Evolutionary conservation across 2,113 vertebrate genomes (phyloP), one percentile per base, ranked within the genome.

Genomic region (Vidua chalybeata): DNA sequence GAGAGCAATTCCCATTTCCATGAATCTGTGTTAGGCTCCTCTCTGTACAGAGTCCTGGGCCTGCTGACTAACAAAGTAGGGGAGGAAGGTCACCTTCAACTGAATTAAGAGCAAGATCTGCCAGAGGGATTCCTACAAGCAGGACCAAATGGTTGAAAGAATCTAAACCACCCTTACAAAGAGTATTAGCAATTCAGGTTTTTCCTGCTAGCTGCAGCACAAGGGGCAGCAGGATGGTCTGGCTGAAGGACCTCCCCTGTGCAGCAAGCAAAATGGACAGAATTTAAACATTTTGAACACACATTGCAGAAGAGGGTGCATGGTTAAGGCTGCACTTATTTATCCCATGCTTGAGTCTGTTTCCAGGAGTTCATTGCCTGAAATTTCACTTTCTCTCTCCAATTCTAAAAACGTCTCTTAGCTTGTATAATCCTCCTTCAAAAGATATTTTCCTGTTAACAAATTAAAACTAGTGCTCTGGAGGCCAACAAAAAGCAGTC

Each of bases 401-500:
- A 43, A 46, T 72, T 87, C 67, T 93, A 76, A 88, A 96, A 91
- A 74, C 37, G 56, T 89, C 61, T 78, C 86, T 93, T 84, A 91
- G 52, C 73, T 89, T 90, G 49, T 81, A 78, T 92, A 92, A 94
- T 87, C 80, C 63, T 84, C 66, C 69, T 87, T 95, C 80, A 78
- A 59, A 74, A 88, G 68, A 43, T 71, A 68, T 90, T 87, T 78
- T 94, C 82, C 82, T 91, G 71, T 94, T 96, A 85, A 90, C 84
- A 91, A 95, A 96, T 96, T 97, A 93, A 96, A 97, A 76, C 46
- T 69, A 35, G 33, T 79, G 55, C 94, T 96, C 91, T 62, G 56
- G 91, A 89, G 93, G 78, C 89, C 59, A 89, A 95, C 58, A 93
- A 89, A 94, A 94, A 91, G 11, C 81, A 55, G 58, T 75, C 81